phyloP scores from a whole-genome alignment of 2,888 invertebrate genomes.

The Ormia ochracea region DNA sequence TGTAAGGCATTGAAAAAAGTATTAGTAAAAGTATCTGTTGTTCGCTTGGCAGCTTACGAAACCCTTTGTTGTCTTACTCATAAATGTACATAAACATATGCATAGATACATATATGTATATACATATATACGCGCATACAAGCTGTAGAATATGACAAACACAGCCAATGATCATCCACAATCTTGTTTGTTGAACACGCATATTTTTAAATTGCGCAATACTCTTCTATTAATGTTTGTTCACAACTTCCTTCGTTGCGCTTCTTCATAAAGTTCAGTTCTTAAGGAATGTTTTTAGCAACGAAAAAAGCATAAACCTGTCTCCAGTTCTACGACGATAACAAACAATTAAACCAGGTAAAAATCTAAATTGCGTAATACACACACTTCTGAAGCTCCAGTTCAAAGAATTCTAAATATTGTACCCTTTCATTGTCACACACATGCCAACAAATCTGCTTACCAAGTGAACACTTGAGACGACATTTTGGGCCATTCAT shows the following conservation, averaged over 20 bases:
- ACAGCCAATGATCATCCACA: constrained; percentile 28
- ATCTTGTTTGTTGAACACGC: constrained; percentile 7
- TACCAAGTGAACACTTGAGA: background rate
- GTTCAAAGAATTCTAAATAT: constrained; percentile 12
- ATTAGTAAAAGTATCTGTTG: no score
- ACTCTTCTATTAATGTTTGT: background rate
- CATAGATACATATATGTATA: background rate
- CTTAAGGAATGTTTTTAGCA: constrained; percentile 24
- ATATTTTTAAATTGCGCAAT: constrained; percentile 44
- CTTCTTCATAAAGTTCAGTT: background rate
- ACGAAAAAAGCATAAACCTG: constrained; percentile 34
- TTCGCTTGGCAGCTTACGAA: no score
- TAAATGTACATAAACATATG: no score
- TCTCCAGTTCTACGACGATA: constrained; percentile 34
- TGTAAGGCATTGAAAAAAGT: no score
- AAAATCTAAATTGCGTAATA: constrained; percentile 51
- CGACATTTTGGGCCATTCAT: no score
- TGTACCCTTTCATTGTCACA: background rate
- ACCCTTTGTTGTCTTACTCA: no score
- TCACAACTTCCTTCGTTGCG: constrained; percentile 28
- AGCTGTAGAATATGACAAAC: background rate
- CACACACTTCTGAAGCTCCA: no score
- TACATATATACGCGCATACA: constrained; percentile 1
- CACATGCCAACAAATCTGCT: background rate
- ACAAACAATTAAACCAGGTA: constrained; percentile 46